Evolutionary conservation across 1,140 invertebrate species (phyloP), one percentile per base, ranked within the genome.

Genomic region (Drosophila pandora): DNA sequence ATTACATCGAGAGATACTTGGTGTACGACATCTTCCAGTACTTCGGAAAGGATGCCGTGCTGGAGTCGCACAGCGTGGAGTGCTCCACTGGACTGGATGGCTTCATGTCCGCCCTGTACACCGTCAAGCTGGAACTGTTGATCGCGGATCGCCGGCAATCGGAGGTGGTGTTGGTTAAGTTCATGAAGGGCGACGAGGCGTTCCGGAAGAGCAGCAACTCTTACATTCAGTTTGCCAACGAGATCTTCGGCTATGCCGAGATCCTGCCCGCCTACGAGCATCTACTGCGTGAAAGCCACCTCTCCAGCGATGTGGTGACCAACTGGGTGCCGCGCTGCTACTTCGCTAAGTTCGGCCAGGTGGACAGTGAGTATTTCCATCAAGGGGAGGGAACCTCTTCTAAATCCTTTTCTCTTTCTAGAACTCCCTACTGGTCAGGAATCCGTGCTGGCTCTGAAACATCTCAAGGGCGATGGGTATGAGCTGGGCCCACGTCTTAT

Each of bases 81-180:
- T 69, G 65, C 55, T 83, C 90, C 41, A 77, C 52, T 7, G 84
- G 88, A 0, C 57, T 91, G 8, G 90, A 91, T 53, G 90, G 90
- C 1, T 91, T 91, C 47, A 91, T 91, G 90, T 91, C 90, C 3
- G 82, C 90, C 0, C 50, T 91, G 6, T 91, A 90, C 63, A 91
- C 75, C 3, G 65, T 91, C 2, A 34, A 88, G 30, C 45, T 91
- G 23, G 72, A 80, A 0, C n/a, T 85, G 9, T 64, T 71, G 13
- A 25, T 70, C 4, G 53, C 59, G 9, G 68, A 59, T 28, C 56
- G 76, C 23, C 48, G n/a, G 17, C 43, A 47, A 2, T 43, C 60
- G 10, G 68, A 85, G 52, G 34, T 88, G 55, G 59, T 90, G 6
- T 54, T 91, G 45, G 82, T 79, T 1, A 91, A 91, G 61, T 90